Conservation (phyloP, 2,113 vertebrate species). For the Nyctereutes procyonoides region DNA sequence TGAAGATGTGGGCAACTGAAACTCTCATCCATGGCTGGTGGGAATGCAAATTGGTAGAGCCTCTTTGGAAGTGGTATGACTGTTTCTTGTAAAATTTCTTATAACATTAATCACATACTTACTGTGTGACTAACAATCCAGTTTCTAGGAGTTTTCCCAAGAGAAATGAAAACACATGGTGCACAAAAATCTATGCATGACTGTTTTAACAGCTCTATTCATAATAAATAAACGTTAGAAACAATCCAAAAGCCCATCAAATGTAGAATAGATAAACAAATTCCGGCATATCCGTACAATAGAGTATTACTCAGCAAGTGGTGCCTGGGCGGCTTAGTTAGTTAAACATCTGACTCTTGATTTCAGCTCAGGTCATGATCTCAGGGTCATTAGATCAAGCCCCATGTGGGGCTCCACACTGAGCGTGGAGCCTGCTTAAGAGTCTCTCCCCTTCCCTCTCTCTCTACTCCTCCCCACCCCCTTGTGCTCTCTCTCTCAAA, state of each 20-base stretch:
- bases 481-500: neutral
- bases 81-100: conserved; percentile 14
- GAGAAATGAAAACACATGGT: neutral
- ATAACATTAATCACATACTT: neutral
- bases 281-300: neutral
- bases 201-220: neutral
- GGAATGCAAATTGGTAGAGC: neutral
- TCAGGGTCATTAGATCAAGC: neutral
- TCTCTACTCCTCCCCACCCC: neutral
- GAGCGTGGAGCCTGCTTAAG: neutral
- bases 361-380: neutral
- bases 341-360: neutral
- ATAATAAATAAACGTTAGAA: neutral
- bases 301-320: neutral
- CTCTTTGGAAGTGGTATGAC: neutral
- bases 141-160: neutral
- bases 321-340: neutral
- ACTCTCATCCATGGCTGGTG: neutral
- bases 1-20: neutral
- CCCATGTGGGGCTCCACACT: neutral
- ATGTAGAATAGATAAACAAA: neutral
- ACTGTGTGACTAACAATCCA: neutral
- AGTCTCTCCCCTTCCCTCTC: neutral
- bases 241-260: neutral
- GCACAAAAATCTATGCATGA: neutral